Evolutionary conservation across 2,888 invertebrate species (phyloP).

Genomic region (Neocrepidodera transversa): DNA sequence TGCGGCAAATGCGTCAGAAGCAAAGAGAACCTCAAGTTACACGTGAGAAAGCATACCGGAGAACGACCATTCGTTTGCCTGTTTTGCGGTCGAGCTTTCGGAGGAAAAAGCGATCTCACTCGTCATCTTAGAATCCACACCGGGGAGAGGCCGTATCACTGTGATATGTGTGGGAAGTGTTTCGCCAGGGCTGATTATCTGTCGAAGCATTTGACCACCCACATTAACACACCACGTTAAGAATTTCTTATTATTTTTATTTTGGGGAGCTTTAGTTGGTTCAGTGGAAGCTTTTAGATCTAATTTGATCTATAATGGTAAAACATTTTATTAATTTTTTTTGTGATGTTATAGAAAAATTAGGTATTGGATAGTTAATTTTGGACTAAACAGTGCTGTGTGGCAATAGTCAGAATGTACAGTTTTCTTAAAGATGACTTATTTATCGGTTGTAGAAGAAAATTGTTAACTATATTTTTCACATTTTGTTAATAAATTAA

Average conservation of each 20-base stretch:
- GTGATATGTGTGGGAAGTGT: conserved; percentile 91
- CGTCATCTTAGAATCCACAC: conserved; percentile 88
- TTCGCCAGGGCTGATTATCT: conserved; percentile 90
- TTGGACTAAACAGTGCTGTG: too few relatives aligned
- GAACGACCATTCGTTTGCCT: conserved; percentile 90
- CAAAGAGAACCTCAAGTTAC: conserved; percentile 86
- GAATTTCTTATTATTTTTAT: too few relatives aligned
- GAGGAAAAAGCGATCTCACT: conserved; percentile 87
- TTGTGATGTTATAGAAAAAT: too few relatives aligned
- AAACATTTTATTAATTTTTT: too few relatives aligned
- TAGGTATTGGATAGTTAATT: too few relatives aligned
- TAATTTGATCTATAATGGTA: too few relatives aligned
- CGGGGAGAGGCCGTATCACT: conserved; percentile 88
- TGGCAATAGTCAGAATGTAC: too few relatives aligned
- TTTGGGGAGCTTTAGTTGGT: not conserved
- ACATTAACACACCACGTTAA: conserved; percentile 77
- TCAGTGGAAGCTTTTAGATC: not conserved
- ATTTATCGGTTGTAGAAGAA: too few relatives aligned
- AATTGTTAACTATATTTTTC: too few relatives aligned
- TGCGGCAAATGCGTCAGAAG: conserved; percentile 90
- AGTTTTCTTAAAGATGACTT: too few relatives aligned
- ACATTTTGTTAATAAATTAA: too few relatives aligned
- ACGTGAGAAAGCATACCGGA: conserved; percentile 86
- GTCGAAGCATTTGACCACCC: conserved; percentile 89
- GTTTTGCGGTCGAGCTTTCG: conserved; percentile 88